Conservation (phyloP, 1,140 invertebrate species). For the Drosophila orena region DNA sequence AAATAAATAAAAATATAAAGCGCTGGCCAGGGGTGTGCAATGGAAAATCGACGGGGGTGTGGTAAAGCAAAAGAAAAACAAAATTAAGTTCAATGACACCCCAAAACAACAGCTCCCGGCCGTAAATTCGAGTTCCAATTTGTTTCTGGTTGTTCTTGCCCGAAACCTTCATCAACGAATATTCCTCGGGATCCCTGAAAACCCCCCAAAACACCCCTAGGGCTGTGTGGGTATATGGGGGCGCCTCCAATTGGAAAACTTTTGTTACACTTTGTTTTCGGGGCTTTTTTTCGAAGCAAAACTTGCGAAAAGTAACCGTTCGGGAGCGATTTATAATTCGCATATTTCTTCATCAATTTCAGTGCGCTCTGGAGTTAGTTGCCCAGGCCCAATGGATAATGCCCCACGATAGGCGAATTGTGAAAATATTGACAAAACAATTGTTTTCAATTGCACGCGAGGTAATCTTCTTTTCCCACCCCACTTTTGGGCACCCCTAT, state of each 20-base stretch:
- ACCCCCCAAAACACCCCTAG: neutral
- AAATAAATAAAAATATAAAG: slow-evolving; percentile 77
- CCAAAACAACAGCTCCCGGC: slow-evolving; percentile 63
- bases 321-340: slow-evolving; percentile 60
- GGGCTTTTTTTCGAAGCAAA: neutral
- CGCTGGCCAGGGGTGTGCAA: neutral
- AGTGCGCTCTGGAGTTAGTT: slow-evolving; percentile 45
- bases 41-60: slow-evolving; percentile 1
- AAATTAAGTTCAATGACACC: slow-evolving; percentile 81
- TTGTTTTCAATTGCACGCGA: slow-evolving; percentile 71
- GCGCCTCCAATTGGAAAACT: slow-evolving; percentile 75
- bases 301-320: slow-evolving; percentile 1
- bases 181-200: slow-evolving; percentile 12
- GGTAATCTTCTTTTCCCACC: slow-evolving; percentile 8
- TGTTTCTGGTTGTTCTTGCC: slow-evolving; percentile 29
- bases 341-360: slow-evolving; percentile 38
- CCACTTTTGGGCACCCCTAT: slow-evolving; percentile 27
- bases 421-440: slow-evolving; percentile 83
- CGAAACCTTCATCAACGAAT: slow-evolving; percentile 68
- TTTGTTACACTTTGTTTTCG: slow-evolving; percentile 69
- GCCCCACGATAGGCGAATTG: slow-evolving; percentile 68
- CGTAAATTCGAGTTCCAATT: slow-evolving; percentile 46
- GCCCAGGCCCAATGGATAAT: slow-evolving; percentile 51
- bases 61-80: slow-evolving; percentile 59
- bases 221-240: slow-evolving; percentile 5